Base-by-base conservation (phyloP, 2,113 vertebrate species). In the Aspidoscelis tigris region DNA sequence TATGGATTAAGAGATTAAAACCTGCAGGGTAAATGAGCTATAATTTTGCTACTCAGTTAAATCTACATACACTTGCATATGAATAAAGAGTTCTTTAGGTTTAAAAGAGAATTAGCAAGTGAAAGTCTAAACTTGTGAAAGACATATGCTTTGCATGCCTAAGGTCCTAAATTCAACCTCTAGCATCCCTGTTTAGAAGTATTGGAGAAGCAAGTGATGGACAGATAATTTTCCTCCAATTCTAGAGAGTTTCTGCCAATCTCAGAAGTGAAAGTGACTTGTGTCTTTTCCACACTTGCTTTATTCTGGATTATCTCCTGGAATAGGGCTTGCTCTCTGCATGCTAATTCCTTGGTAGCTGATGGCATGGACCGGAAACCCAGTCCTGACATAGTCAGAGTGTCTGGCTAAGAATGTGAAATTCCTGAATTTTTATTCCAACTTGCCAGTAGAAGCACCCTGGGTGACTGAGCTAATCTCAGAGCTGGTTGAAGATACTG, bases 1-100 rank as follows among this genome's bases (percentile, higher is more conserved):
- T 80, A 21, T 87, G 77, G 11, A n/a, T 88, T 71, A 87, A n/a
- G 20, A 21, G 41, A 24, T 79, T 84, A 74, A 80, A 74, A 64
- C 79, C 33, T 18, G 64, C 11, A 39, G 65, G 8, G n/a, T 73
- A 66, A 72, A 22, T 79, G 21, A 50, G 3, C 55, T 50, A 72
- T 24, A 33, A 26, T 65, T 70, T 39, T 26, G 41, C 58, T 53
- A 11, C 53, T 83, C 6, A 21, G 20, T 85, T 85, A 26, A 79
- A 76, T 69, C 64, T 73, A 44, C 41, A 64, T n/a, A 73, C 7
- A 71, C 65, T 85, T 85, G 55, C 83, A 85, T 72, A 53, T 65
- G 44, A 79, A 65, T 79, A 64, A 50, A 53, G 21, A 8, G 39
- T 79, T 79, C 20, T 65, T 16, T 47, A 47, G 41, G 33, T 26